These are phyloP conservation scores for Panagrolaimus sp. DNA, from an alignment of 1,140 invertebrate species.

Conservation along the genomic window DNA sequence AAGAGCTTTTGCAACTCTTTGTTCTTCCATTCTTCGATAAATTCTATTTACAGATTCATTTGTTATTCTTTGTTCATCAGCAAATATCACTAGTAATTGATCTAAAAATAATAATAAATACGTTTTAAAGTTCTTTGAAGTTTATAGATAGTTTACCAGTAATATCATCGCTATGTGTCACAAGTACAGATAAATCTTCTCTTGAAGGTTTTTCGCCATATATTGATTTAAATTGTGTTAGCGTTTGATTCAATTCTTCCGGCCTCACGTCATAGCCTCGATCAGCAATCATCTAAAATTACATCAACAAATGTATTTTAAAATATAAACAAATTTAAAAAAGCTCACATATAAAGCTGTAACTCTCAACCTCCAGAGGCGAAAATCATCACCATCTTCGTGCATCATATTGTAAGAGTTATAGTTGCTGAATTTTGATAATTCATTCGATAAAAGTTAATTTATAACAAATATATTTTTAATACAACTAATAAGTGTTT, in stretches of 20 bases:
- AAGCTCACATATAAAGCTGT: too few species aligned
- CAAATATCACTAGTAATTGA: neutral
- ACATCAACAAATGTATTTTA: too few species aligned
- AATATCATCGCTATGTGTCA: conserved; percentile 16
- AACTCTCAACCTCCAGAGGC: too few species aligned
- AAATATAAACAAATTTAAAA: too few species aligned
- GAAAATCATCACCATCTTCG: too few species aligned
- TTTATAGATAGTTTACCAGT: conserved; percentile 16
- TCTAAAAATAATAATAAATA: neutral
- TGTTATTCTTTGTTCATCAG: conserved; percentile 3
- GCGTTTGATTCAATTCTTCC: conserved; percentile 19
- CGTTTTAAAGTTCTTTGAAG: neutral
- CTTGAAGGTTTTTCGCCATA: conserved; percentile 17
- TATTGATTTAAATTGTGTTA: conserved; percentile 15
- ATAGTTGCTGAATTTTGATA: too few species aligned
- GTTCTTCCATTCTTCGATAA: conserved; percentile 11
- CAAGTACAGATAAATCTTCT: conserved; percentile 14
- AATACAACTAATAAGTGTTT: too few species aligned
- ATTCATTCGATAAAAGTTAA: too few species aligned
- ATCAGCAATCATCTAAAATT: conserved; percentile 17
- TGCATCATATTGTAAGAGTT: too few species aligned
- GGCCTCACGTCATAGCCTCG: conserved; percentile 15
- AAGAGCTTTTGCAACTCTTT: conserved; percentile 3
- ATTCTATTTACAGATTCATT: neutral
- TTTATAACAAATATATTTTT: too few species aligned